These are phyloP conservation scores for Drosophila prostipennis DNA, from an alignment of 2,888 invertebrate species.

Conservation along the genomic window DNA sequence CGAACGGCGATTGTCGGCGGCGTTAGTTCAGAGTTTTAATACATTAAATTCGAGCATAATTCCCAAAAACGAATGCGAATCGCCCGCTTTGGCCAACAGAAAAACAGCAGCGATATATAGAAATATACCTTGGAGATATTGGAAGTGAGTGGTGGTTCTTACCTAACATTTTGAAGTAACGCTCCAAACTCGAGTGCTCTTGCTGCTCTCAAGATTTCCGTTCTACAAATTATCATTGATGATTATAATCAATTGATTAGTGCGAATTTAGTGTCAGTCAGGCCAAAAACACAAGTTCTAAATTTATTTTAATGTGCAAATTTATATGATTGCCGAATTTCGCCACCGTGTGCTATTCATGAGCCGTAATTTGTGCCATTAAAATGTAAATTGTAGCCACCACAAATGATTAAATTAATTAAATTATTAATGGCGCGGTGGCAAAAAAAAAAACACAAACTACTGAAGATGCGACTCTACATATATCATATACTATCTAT, in stretches of 20 bases:
- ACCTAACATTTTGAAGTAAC: conserved; percentile 1
- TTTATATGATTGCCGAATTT: conserved; percentile 14
- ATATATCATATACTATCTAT: not conserved
- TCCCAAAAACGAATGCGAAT: not conserved
- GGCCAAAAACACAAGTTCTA: not conserved
- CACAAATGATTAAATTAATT: conserved; percentile 63
- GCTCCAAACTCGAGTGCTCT: not conserved
- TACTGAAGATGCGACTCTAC: conserved; percentile 9
- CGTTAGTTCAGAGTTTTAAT: conserved; percentile 60
- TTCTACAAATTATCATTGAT: conserved; percentile 18
- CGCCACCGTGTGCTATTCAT: conserved; percentile 38
- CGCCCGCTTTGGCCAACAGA: not conserved
- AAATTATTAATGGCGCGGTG: conserved; percentile 45
- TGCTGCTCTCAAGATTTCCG: not conserved
- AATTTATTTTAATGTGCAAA: conserved; percentile 8
- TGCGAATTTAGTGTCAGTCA: conserved; percentile 4
- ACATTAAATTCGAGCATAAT: conserved; percentile 2
- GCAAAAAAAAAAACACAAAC: not conserved
- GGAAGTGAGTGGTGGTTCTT: conserved; percentile 11
- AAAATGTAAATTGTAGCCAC: conserved; percentile 63
- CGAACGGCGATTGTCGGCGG: conserved; percentile 65
- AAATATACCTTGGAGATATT: not conserved
- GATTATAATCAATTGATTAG: conserved; percentile 41
- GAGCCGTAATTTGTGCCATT: conserved; percentile 71
- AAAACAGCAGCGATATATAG: not conserved